Evolutionary conservation across 2,797 vertebrate species (phyloP).

Genomic region (Spinibarbus caldwelli): DNA sequence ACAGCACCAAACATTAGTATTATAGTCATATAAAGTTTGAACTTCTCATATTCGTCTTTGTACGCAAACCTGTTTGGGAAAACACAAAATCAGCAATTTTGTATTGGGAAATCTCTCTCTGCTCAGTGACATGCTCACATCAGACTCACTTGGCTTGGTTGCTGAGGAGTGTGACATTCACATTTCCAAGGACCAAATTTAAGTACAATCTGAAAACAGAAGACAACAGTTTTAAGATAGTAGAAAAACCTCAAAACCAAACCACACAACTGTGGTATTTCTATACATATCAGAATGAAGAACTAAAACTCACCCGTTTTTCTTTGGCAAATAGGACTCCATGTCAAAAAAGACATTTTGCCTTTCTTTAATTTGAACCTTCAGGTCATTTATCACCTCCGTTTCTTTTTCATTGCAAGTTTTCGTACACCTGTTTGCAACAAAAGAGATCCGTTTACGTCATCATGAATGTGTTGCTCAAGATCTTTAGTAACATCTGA

Average conservation of each 20-base stretch:
- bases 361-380: slow-evolving; percentile 89
- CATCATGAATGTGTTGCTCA: not conserved
- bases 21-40: slow-evolving; percentile 98
- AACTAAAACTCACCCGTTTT: slow-evolving; percentile 84
- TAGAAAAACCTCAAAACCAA: not conserved
- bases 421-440: slow-evolving; percentile 76
- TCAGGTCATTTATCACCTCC: slow-evolving; percentile 83
- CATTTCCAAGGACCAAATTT: slow-evolving; percentile 93
- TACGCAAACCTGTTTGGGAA: slow-evolving; percentile 88
- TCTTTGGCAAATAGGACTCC: slow-evolving; percentile 98
- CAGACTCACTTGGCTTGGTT: slow-evolving; percentile 94
- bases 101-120: not conserved
- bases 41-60: slow-evolving; percentile 99
- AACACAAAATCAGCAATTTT: not conserved
- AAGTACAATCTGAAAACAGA: slow-evolving; percentile 87
- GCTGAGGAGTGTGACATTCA: slow-evolving; percentile 96
- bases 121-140: not conserved
- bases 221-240: slow-evolving; percentile 9
- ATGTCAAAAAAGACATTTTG: slow-evolving; percentile 96
- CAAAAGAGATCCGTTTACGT: not conserved
- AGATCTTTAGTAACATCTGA: not conserved
- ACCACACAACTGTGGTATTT: not conserved
- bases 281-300: not conserved
- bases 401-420: slow-evolving; percentile 79
- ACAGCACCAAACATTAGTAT: slow-evolving; percentile 94